Conservation (phyloP, 1,140 invertebrate species). For the Notospermus geniculatus region DNA sequence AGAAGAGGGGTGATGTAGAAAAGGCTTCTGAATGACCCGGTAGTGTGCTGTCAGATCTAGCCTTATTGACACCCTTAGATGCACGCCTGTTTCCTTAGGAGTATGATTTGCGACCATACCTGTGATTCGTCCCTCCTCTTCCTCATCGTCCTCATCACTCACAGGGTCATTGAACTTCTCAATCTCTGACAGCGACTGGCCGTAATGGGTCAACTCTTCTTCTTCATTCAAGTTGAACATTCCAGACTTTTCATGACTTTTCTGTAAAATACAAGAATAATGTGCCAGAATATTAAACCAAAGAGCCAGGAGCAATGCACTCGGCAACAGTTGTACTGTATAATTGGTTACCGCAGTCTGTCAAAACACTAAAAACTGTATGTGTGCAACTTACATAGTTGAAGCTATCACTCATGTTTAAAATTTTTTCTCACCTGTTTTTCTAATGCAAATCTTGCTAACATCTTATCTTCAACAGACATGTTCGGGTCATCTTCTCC, state of each 20-base stretch:
- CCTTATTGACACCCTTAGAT: neutral
- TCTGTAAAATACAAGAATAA: too few relatives aligned
- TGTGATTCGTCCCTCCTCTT: conserved; percentile 45
- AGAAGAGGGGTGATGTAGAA: conserved; percentile 9
- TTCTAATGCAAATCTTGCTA: conserved; percentile 79
- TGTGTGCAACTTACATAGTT: too few relatives aligned
- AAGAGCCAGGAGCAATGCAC: too few relatives aligned
- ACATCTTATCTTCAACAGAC: conserved; percentile 76
- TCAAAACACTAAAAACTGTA: too few relatives aligned
- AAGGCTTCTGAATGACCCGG: conserved; percentile 19
- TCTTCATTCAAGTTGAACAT: conserved; percentile 82
- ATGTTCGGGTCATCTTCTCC: conserved; percentile 73
- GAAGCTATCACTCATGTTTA: too few relatives aligned
- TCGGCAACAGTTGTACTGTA: too few relatives aligned
- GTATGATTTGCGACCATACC: conserved; percentile 21
- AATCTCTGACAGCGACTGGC: conserved; percentile 82
- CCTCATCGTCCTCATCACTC: conserved; percentile 67
- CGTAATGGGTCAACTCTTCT: conserved; percentile 61
- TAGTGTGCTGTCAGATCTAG: conserved; percentile 13
- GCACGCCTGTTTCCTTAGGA: neutral
- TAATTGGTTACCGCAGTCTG: too few relatives aligned
- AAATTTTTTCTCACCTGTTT: conserved; percentile 57
- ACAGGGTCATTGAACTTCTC: conserved; percentile 84
- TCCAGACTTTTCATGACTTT: conserved; percentile 55
- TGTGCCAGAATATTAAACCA: too few relatives aligned